Percentiles rank a stretch among this genome's conserved stretches.
Conservation (phyloP, 2,888 invertebrate genomes). For the Drosophila incognita region DNA sequence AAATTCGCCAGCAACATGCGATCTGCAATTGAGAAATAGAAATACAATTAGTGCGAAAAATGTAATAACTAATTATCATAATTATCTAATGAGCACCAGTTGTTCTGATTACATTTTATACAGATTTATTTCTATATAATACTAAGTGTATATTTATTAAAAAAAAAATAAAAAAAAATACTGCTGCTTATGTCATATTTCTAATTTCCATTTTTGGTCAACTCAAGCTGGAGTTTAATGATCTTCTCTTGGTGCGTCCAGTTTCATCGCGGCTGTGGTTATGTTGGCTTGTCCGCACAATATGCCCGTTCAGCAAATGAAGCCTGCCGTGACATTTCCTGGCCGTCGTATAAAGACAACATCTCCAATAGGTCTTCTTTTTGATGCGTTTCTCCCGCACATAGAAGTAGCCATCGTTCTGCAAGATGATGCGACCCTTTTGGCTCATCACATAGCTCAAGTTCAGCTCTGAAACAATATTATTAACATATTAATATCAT, state of each 20-base stretch:
- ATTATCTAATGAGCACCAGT: constrained; percentile 2
- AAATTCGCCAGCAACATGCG: constrained; percentile 68
- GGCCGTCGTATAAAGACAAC: constrained; percentile 83
- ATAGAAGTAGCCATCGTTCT: constrained; percentile 80
- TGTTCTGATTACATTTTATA: background rate
- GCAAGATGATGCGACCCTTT: constrained; percentile 82
- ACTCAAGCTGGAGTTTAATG: background rate
- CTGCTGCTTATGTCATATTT: background rate
- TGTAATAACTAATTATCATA: background rate
- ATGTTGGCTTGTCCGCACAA: constrained; percentile 80
- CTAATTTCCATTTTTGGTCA: background rate
- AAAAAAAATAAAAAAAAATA: background rate
- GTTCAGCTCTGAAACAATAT: constrained; percentile 15
- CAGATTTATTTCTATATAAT: constrained; percentile 4
- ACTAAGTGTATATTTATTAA: background rate
- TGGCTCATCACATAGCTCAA: constrained; percentile 79
- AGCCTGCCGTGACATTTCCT: constrained; percentile 83
- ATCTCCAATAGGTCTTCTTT: constrained; percentile 84
- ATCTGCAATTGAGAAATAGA: constrained; percentile 18
- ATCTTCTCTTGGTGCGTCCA: constrained; percentile 30
- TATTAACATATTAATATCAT: background rate
- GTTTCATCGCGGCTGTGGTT: constrained; percentile 70
- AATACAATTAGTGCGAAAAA: constrained; percentile 23
- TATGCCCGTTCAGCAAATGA: constrained; percentile 77
- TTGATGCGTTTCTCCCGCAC: constrained; percentile 83